phyloP scores from a whole-genome alignment of 1,140 invertebrate genomes.

The Caenorhabditis elegans region DNA sequence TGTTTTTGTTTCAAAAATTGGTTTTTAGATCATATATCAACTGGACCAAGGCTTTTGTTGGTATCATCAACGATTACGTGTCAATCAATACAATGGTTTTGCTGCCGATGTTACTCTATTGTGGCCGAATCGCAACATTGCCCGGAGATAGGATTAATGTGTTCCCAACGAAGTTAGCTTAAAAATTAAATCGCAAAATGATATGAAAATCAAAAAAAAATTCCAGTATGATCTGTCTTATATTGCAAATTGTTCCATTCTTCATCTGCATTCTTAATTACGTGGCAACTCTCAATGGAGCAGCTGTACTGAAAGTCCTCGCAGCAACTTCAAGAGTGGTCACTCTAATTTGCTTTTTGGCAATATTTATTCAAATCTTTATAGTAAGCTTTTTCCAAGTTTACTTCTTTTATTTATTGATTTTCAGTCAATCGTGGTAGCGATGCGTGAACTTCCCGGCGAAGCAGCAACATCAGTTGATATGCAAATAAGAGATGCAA shows the following conservation, averaged over 20 bases:
- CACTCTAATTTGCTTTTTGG: background rate
- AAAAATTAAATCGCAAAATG: background rate
- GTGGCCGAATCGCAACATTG: background rate
- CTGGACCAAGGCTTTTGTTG: background rate
- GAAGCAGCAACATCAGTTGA: conserved; percentile 5
- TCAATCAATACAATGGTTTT: background rate
- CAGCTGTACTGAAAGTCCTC: background rate
- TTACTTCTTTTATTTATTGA: no score
- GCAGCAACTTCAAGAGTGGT: background rate
- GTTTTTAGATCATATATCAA: background rate
- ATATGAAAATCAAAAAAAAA: background rate
- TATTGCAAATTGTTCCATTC: conserved; percentile 25
- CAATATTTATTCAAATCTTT: background rate
- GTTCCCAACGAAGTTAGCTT: conserved; percentile 17
- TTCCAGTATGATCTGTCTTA: conserved; percentile 26
- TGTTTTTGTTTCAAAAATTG: background rate
- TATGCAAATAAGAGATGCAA: conserved; percentile 29
- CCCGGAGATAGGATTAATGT: conserved; percentile 2
- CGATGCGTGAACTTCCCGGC: background rate
- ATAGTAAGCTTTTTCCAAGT: background rate
- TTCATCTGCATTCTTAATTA: conserved; percentile 18
- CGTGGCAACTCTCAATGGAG: background rate
- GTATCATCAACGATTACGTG: background rate
- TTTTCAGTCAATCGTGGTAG: background rate
- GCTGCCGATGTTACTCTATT: background rate